A percentile compares a stretch with the other conserved stretches of the same genome.
Conservation (phyloP, 2,888 invertebrate species). For the Gandaritis pyraliata region DNA sequence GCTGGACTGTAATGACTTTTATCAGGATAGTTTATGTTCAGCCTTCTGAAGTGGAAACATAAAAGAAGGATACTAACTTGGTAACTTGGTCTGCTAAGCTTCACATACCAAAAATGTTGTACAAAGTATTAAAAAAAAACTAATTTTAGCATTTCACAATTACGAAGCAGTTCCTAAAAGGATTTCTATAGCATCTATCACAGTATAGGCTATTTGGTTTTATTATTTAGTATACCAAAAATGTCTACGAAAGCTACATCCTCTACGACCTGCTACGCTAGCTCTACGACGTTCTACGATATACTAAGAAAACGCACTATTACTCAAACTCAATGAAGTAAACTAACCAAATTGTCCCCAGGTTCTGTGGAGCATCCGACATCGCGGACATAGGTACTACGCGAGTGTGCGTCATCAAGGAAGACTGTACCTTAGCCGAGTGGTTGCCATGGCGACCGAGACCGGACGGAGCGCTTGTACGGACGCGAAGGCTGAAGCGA, state of each 20-base stretch:
- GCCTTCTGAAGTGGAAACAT: neutral
- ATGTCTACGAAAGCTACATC: too few relatives aligned
- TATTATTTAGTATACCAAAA: too few relatives aligned
- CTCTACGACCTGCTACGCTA: too few relatives aligned
- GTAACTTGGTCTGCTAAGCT: neutral
- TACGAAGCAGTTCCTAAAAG: too few relatives aligned
- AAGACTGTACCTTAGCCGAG: conserved; percentile 82
- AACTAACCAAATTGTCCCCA: conserved; percentile 41
- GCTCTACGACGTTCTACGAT: neutral
- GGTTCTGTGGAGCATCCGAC: conserved; percentile 64
- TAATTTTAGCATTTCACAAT: too few relatives aligned
- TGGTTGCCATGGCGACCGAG: conserved; percentile 85
- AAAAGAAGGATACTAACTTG: neutral
- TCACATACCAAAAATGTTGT: neutral
- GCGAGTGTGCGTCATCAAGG: conserved; percentile 81
- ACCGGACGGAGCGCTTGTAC: conserved; percentile 78
- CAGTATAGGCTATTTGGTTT: too few relatives aligned
- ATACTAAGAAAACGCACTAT: neutral
- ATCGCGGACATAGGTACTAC: conserved; percentile 64
- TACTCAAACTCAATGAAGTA: neutral
- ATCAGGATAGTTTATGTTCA: conserved; percentile 20
- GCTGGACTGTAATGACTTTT: conserved; percentile 21
- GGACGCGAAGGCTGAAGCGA: conserved; percentile 70
- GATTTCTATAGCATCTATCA: too few relatives aligned
- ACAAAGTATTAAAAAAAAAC: too few relatives aligned